These are phyloP conservation scores for Muntiacus reevesi DNA, from an alignment of 2,113 vertebrate genomes.

Conservation along the genomic window DNA sequence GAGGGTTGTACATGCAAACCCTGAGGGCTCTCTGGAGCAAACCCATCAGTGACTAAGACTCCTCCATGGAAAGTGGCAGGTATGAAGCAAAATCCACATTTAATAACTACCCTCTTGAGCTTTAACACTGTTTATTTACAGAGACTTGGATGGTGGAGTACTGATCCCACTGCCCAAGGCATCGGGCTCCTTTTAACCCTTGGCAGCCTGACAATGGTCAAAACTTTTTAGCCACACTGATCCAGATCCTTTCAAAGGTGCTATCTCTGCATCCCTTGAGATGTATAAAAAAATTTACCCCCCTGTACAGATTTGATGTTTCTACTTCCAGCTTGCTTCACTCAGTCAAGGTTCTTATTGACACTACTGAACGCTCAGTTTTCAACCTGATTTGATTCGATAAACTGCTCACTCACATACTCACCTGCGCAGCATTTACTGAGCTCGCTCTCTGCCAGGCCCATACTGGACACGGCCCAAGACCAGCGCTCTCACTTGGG, in stretches of 20 bases:
- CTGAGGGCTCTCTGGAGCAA: neutral
- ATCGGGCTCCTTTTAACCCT: neutral
- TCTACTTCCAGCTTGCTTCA: neutral
- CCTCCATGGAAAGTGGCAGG: neutral
- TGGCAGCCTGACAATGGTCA: neutral
- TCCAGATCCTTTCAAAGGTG: neutral
- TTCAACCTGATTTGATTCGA: neutral
- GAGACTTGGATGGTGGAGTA: neutral
- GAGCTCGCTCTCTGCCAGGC: neutral
- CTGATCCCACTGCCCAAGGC: neutral
- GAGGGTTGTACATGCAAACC: neutral
- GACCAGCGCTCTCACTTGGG: neutral
- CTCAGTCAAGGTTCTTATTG: neutral
- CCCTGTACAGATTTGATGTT: neutral
- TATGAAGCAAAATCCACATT: neutral
- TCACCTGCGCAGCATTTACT: neutral
- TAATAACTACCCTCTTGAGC: neutral
- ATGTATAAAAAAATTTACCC: neutral
- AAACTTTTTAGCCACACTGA: neutral
- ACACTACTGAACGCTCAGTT: neutral
- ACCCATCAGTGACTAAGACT: neutral
- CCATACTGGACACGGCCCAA: neutral
- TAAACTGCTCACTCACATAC: neutral
- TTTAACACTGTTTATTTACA: neutral
- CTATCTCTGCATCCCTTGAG: neutral